phyloP scores from a whole-genome alignment of 64 coral and sea anemone genomes.

The Montipora foliosa region DNA sequence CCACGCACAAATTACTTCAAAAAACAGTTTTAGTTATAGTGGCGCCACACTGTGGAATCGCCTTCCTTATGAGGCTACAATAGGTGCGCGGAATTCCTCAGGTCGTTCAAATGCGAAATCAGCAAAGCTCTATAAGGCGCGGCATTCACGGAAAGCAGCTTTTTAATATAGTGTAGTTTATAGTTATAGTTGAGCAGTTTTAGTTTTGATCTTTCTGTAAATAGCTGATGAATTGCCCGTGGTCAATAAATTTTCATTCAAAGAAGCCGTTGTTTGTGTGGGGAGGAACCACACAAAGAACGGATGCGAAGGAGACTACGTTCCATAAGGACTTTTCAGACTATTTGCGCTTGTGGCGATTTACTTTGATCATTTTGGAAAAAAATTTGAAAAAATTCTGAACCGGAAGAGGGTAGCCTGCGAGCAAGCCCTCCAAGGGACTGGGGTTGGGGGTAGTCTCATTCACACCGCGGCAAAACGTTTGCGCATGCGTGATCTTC shows the following conservation, averaged over 20 bases:
- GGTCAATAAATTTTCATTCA: constrained; percentile 1
- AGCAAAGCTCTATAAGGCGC: constrained; percentile 20
- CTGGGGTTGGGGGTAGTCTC: too few species aligned
- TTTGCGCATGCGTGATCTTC: too few species aligned
- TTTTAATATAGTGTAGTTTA: constrained; percentile 54
- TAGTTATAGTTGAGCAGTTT: constrained; percentile 50
- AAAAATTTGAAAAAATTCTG: too few species aligned
- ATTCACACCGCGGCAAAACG: too few species aligned
- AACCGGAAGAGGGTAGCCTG: too few species aligned
- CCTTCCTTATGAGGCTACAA: constrained; percentile 57
- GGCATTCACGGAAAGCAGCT: constrained; percentile 43
- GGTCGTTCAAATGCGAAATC: constrained; percentile 49
- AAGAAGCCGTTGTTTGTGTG: too few species aligned
- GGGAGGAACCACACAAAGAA: too few species aligned
- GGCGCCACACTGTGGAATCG: constrained; percentile 71
- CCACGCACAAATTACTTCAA: constrained; percentile 30
- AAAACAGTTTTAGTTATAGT: constrained; percentile 67
- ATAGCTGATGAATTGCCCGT: constrained; percentile 35
- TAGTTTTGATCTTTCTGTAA: constrained; percentile 15
- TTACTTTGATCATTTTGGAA: too few species aligned
- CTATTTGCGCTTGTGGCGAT: too few species aligned
- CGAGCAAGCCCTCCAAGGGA: too few species aligned
- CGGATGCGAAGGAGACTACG: too few species aligned
- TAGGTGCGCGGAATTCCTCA: constrained; percentile 35
- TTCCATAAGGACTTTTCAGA: too few species aligned